These are phyloP conservation scores for Lycia hirtaria DNA, from an alignment of 2,888 invertebrate genomes.

Conservation along the genomic window DNA sequence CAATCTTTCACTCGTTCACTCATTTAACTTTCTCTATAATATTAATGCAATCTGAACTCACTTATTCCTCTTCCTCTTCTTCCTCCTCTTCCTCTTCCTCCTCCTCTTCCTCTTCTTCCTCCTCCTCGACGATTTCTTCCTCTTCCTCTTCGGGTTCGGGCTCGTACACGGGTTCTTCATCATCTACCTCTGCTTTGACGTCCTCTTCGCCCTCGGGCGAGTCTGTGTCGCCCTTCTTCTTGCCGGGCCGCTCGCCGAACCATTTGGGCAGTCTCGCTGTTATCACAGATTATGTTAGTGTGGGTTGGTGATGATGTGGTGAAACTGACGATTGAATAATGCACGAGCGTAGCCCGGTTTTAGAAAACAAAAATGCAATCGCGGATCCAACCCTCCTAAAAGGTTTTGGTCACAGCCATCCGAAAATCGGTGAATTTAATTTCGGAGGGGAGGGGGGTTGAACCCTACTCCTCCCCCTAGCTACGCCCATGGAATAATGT, in stretches of 20 bases:
- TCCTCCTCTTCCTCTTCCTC: conserved; percentile 88
- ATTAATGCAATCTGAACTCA: conserved; percentile 43
- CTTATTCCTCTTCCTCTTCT: conserved; percentile 86
- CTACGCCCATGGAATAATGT: no score
- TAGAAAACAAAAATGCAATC: no score
- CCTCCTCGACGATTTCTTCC: conserved; percentile 91
- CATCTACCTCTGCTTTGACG: conserved; percentile 90
- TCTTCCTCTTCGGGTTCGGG: conserved; percentile 90
- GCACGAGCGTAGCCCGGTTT: no score
- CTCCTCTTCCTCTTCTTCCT: conserved; percentile 90
- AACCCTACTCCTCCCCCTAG: no score
- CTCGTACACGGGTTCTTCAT: conserved; percentile 88
- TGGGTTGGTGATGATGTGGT: not conserved
- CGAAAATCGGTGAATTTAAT: no score
- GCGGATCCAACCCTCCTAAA: no score
- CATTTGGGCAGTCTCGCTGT: conserved; percentile 96
- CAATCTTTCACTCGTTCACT: no score
- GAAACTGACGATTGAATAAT: not conserved
- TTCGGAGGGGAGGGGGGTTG: no score
- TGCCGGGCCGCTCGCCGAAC: conserved; percentile 98
- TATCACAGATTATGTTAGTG: not conserved
- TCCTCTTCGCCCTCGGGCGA: conserved; percentile 97
- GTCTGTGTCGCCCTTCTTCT: conserved; percentile 94
- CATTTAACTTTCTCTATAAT: no score
- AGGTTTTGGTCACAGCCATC: no score